Percentiles rank a stretch among this genome's conserved stretches.
phyloP scores from a whole-genome alignment of 2,113 vertebrate genomes.

The Potamarius usumacintae region DNA sequence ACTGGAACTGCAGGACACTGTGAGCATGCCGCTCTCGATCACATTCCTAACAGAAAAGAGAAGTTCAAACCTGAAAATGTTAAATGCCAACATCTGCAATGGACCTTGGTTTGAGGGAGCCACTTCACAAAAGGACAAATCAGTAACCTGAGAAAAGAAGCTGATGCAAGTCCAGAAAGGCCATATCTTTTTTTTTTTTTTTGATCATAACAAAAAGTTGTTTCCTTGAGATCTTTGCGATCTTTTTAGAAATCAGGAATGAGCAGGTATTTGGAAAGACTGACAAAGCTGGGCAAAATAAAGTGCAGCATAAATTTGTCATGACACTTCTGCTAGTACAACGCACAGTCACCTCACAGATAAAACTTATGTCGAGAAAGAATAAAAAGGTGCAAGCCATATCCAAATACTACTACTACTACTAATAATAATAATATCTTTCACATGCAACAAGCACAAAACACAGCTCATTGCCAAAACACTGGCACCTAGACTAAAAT shows the following conservation, averaged over 20 bases:
- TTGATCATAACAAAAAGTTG: neutral
- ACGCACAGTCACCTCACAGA: neutral
- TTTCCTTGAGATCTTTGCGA: neutral
- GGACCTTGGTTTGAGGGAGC: neutral
- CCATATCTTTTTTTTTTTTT: neutral
- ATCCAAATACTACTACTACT: neutral
- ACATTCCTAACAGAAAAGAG: conserved; percentile 71
- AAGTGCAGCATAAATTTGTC: neutral
- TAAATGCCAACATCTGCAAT: neutral
- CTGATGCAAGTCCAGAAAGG: neutral
- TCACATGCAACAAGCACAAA: neutral
- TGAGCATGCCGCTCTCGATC: conserved; percentile 84
- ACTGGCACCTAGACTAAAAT: neutral
- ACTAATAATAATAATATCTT: neutral
- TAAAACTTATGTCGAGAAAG: neutral
- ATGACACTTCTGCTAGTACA: neutral
- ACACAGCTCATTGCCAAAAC: neutral
- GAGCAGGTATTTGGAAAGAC: neutral
- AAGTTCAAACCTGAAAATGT: neutral
- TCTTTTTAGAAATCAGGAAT: neutral
- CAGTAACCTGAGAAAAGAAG: neutral
- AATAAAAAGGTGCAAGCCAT: too few species aligned
- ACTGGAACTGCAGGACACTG: conserved; percentile 79
- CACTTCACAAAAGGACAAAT: neutral
- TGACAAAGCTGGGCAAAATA: neutral